A percentile compares a stretch with the other conserved stretches of the same genome.
These are phyloP conservation scores for Tricholauxania praeusta DNA, from an alignment of 2,888 invertebrate genomes.

Conservation along the genomic window DNA sequence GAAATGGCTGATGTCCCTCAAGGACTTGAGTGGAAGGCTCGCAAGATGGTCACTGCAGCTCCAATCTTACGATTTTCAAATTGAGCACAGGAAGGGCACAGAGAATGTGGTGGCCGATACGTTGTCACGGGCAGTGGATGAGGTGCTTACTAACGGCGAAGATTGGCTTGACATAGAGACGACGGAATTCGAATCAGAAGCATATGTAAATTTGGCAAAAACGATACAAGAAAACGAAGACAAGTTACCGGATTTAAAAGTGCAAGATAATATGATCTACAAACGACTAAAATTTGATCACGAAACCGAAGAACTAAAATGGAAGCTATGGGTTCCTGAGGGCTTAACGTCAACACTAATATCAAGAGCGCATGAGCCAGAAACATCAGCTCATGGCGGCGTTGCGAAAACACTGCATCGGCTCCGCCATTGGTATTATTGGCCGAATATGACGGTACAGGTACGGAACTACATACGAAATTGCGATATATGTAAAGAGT, in stretches of 20 bases:
- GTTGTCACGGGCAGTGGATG: background rate
- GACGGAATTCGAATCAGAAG: background rate
- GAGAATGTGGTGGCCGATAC: slow-evolving; percentile 26
- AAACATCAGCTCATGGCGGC: slow-evolving; percentile 13
- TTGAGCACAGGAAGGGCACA: slow-evolving; percentile 15
- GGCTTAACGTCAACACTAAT: slow-evolving; percentile 4
- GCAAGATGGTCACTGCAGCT: background rate
- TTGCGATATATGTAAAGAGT: slow-evolving; percentile 12
- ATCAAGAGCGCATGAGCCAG: slow-evolving; percentile 17
- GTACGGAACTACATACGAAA: background rate
- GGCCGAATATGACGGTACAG: background rate
- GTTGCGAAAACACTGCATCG: slow-evolving; percentile 27
- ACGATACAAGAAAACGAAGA: slow-evolving; percentile 17
- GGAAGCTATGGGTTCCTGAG: slow-evolving; percentile 35
- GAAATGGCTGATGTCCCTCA: too few species aligned
- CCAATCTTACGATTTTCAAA: background rate
- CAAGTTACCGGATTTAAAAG: slow-evolving; percentile 25
- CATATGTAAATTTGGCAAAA: slow-evolving; percentile 3
- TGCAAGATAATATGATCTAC: slow-evolving; percentile 21
- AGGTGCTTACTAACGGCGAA: background rate
- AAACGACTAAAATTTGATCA: background rate
- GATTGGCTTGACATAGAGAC: background rate
- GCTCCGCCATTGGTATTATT: background rate
- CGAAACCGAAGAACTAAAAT: slow-evolving; percentile 6
- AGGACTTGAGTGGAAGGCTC: too few species aligned